phyloP scores from a whole-genome alignment of 1,140 invertebrate genomes.

The Drosophila parabipectinata region DNA sequence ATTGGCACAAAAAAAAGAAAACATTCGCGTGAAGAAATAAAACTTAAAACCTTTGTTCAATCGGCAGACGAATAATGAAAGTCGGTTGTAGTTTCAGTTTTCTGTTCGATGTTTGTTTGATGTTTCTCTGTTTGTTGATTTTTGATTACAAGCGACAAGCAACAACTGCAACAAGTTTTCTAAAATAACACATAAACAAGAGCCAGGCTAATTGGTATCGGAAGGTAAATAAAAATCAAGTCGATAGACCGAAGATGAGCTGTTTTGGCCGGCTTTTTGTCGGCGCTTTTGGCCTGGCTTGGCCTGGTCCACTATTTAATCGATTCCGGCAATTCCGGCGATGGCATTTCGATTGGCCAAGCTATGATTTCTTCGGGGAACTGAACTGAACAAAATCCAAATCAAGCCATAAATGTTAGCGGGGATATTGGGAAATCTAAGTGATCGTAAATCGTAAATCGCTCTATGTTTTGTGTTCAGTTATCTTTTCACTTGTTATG shows the following conservation, averaged over 20 bases:
- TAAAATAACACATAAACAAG: constrained; percentile 15
- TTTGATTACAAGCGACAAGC: not conserved
- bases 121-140: constrained; percentile 1
- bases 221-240: constrained; percentile 16
- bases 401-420: constrained; percentile 9
- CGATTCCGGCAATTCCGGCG: constrained; percentile 15
- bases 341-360: not conserved
- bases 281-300: constrained; percentile 13
- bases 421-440: constrained; percentile 11
- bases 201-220: constrained; percentile 7
- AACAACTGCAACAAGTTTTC: constrained; percentile 48
- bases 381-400: constrained; percentile 4
- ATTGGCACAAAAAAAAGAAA: constrained; percentile 30
- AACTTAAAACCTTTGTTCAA: constrained; percentile 53
- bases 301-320: constrained; percentile 18
- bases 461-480: not conserved
- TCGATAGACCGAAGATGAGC: constrained; percentile 12
- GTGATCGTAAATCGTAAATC: constrained; percentile 21
- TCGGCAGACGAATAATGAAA: constrained; percentile 62
- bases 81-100: constrained; percentile 20
- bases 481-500: constrained; percentile 46
- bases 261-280: not conserved
- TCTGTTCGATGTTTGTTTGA: not conserved
- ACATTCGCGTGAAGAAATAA: constrained; percentile 5
- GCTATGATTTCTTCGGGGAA: constrained; percentile 28